These are phyloP conservation scores for Magallana gigas DNA, from an alignment of 1,140 invertebrate species.

Conservation along the genomic window DNA sequence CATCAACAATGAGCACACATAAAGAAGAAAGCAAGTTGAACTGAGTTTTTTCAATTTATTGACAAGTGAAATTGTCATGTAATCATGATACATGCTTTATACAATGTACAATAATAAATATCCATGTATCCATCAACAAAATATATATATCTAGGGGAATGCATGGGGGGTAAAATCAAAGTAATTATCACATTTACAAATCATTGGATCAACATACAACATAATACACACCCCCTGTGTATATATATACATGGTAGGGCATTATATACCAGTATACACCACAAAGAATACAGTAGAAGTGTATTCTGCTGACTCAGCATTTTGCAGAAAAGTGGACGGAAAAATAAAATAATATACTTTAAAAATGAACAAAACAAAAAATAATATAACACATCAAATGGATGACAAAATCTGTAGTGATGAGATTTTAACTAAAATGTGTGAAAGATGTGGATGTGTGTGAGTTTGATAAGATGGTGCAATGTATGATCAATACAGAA, in stretches of 20 bases:
- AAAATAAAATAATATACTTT: neutral
- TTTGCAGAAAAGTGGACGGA: constrained; percentile 1
- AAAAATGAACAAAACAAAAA: no score
- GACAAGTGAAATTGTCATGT: constrained; percentile 24
- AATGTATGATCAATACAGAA: no score
- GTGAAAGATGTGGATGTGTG: no score
- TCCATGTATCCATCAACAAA: constrained; percentile 9
- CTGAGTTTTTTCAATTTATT: neutral
- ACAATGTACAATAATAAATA: neutral
- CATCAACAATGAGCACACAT: neutral
- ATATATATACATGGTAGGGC: neutral
- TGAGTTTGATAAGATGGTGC: no score
- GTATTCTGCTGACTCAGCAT: neutral
- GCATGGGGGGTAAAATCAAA: neutral
- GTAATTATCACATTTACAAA: neutral
- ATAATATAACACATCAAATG: no score
- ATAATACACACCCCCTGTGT: neutral
- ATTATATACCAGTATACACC: neutral
- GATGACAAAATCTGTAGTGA: no score
- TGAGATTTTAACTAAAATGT: no score
- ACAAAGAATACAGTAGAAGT: neutral
- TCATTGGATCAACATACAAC: neutral
- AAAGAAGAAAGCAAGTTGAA: neutral
- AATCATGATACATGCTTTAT: neutral
- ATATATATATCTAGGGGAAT: constrained; percentile 1